phyloP scores from a whole-genome alignment of 2,113 vertebrate genomes.

The Otus sunia region DNA sequence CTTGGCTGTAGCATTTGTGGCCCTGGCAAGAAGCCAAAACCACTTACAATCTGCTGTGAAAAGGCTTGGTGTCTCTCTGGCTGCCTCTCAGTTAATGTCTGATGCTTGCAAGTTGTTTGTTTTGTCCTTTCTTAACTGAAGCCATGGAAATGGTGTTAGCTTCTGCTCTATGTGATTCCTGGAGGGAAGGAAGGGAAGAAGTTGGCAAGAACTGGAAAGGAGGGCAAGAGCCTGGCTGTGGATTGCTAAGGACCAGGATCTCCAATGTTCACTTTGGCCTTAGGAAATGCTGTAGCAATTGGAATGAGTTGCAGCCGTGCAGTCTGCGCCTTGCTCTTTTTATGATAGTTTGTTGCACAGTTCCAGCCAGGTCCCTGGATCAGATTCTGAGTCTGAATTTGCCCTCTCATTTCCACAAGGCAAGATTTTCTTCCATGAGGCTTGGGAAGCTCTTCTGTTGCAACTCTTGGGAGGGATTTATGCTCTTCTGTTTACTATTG shows the following conservation, averaged over 20 bases:
- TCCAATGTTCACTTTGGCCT: not conserved
- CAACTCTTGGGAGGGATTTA: not conserved
- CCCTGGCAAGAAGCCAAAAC: constrained; percentile 26
- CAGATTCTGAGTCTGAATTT: not conserved
- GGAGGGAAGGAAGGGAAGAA: not conserved
- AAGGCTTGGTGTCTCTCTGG: not conserved
- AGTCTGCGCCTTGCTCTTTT: not conserved
- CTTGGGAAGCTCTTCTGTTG: not conserved
- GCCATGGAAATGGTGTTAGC: not conserved
- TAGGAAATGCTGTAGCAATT: not conserved
- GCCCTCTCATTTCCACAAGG: not conserved
- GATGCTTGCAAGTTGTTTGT: not conserved
- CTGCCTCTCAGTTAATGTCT: not conserved
- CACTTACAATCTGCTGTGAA: constrained; percentile 12
- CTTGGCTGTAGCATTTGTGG: constrained; percentile 27
- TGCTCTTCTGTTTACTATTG: not conserved
- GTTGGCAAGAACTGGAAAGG: not conserved
- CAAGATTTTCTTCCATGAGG: not conserved
- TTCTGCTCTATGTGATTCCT: not conserved
- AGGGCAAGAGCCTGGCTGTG: not conserved
- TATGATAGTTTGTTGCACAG: not conserved
- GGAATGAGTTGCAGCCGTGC: not conserved
- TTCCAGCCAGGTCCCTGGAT: not conserved
- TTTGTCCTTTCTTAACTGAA: not conserved
- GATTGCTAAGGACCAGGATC: not conserved